phyloP scores from a whole-genome alignment of 2,113 vertebrate species.

The Pollachius pollachius region DNA sequence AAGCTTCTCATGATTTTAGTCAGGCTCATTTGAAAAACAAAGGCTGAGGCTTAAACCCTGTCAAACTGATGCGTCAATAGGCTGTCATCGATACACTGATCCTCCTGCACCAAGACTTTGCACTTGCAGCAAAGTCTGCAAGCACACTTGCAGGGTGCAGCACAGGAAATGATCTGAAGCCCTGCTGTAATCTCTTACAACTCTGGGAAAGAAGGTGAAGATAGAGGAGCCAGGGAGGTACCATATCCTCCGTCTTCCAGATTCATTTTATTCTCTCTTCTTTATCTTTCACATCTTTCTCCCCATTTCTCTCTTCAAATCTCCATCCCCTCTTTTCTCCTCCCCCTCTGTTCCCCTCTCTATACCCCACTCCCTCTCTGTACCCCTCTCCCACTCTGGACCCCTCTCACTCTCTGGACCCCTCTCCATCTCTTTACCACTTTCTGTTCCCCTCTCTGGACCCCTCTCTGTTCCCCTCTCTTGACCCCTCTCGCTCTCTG shows the following conservation, averaged over 20 bases:
- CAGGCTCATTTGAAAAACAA: too few relatives aligned
- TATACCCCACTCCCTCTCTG: background rate
- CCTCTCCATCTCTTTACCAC: background rate
- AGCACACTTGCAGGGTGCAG: too few relatives aligned
- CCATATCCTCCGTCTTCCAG: background rate
- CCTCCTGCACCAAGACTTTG: too few relatives aligned
- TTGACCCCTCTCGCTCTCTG: background rate
- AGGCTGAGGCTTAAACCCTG: too few relatives aligned
- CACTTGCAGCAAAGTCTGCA: too few relatives aligned
- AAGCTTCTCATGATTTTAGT: too few relatives aligned
- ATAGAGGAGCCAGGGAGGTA: background rate
- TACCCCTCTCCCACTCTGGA: constrained; percentile 5
- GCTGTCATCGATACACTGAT: too few relatives aligned
- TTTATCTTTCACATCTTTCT: background rate
- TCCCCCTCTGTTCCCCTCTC: background rate
- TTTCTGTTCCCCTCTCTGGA: background rate
- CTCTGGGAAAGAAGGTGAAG: background rate
- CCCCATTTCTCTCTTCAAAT: background rate
- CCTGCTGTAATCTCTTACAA: too few relatives aligned
- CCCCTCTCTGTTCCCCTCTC: background rate
- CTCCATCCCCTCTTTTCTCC: background rate
- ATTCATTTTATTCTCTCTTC: background rate
- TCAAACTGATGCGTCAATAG: too few relatives aligned
- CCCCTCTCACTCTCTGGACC: constrained; percentile 3
- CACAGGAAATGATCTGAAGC: too few relatives aligned